Evolutionary conservation across 1,140 invertebrate species (phyloP).

Genomic region (Drosophila seguyi): DNA sequence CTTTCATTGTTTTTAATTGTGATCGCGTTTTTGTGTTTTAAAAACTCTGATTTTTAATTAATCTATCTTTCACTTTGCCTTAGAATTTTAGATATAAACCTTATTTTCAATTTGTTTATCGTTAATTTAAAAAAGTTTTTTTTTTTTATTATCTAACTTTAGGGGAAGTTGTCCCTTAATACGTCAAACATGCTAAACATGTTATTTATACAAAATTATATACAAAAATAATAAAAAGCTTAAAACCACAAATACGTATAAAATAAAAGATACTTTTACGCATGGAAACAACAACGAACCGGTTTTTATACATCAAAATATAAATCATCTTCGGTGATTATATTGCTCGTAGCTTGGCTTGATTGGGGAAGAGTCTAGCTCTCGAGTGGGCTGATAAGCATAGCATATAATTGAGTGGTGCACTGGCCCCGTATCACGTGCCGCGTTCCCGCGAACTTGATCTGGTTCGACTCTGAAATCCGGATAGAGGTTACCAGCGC

Average conservation of each 20-base stretch:
- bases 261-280: neutral
- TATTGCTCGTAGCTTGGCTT: slow-evolving; percentile 24
- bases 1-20: too few relatives aligned
- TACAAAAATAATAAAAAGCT: too few relatives aligned
- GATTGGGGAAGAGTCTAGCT: slow-evolving; percentile 17
- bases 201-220: too few relatives aligned
- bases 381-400: slow-evolving; percentile 39
- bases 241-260: neutral
- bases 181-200: too few relatives aligned
- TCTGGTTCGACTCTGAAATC: slow-evolving; percentile 5
- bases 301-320: slow-evolving; percentile 19
- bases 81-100: too few relatives aligned
- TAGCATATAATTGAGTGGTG: slow-evolving; percentile 29
- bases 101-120: too few relatives aligned
- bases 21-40: too few relatives aligned
- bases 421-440: slow-evolving; percentile 33
- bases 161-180: too few relatives aligned
- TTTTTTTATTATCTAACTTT: too few relatives aligned
- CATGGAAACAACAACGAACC: slow-evolving; percentile 12
- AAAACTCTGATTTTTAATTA: too few relatives aligned
- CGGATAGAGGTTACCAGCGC: slow-evolving; percentile 16
- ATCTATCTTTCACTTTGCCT: too few relatives aligned
- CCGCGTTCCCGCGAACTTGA: slow-evolving; percentile 33
- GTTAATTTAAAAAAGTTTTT: too few relatives aligned
- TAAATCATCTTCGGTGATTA: slow-evolving; percentile 8